These are phyloP conservation scores for Zosterops lateralis DNA, from an alignment of 2,113 vertebrate genomes.

Conservation along the genomic window DNA sequence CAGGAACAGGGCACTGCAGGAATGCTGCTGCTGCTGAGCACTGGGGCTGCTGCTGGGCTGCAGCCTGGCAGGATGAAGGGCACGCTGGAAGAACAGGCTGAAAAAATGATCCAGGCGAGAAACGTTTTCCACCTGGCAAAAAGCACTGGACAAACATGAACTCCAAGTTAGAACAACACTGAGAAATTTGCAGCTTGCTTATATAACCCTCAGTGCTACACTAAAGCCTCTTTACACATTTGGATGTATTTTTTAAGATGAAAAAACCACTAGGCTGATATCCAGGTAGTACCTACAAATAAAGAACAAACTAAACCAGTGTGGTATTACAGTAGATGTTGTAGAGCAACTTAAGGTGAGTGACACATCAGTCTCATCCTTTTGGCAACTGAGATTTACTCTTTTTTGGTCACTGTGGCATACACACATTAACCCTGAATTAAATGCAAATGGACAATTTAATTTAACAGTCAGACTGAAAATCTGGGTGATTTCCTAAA, in stretches of 20 bases:
- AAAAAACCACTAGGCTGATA: not conserved
- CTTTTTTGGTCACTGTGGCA: not conserved
- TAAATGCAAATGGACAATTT: not conserved
- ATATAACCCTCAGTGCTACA: not conserved
- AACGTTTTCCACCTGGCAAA: constrained; percentile 80
- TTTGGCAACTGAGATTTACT: not conserved
- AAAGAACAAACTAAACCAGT: not conserved
- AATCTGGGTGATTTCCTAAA: not conserved
- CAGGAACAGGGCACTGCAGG: constrained; percentile 75
- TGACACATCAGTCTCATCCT: not conserved
- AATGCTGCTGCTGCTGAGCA: constrained; percentile 36
- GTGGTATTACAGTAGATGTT: not conserved
- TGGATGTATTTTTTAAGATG: not conserved
- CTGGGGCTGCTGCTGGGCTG: constrained; percentile 34
- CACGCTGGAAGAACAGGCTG: constrained; percentile 92
- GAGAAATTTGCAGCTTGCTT: not conserved
- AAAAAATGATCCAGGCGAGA: constrained; percentile 93
- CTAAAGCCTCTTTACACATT: not conserved
- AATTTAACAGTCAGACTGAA: not conserved
- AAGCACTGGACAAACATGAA: constrained; percentile 82
- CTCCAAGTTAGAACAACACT: constrained; percentile 38
- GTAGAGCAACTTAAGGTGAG: not conserved
- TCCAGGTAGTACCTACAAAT: not conserved
- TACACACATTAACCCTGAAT: not conserved
- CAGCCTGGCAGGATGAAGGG: constrained; percentile 77